Evolutionary conservation across 2,113 vertebrate genomes (phyloP).

Genomic region (Odocoileus virginianus): DNA sequence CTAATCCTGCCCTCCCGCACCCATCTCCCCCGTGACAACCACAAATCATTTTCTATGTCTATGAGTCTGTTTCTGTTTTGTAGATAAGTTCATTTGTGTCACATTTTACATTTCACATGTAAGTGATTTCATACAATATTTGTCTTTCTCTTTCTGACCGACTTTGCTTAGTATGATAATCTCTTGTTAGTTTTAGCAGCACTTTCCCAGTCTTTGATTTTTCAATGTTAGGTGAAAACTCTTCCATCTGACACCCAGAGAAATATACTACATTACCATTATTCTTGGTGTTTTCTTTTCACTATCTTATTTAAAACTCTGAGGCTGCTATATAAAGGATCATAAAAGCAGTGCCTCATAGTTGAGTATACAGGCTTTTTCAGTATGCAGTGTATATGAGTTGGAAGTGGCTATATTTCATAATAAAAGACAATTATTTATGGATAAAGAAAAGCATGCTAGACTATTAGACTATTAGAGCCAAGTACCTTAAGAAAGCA

Average conservation of each 20-base stretch:
- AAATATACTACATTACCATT: not conserved
- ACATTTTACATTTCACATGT: not conserved
- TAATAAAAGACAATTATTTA: not conserved
- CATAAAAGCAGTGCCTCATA: not conserved
- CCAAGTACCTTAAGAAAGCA: slow-evolving; percentile 15
- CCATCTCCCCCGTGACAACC: not conserved
- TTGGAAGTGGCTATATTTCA: not conserved
- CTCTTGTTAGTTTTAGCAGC: not conserved
- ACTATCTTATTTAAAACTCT: not conserved
- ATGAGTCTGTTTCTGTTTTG: not conserved
- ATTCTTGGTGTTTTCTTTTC: not conserved
- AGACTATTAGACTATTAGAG: not conserved
- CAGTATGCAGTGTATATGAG: not conserved
- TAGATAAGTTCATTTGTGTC: not conserved
- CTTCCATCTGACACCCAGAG: not conserved
- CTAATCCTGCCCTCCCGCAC: not conserved
- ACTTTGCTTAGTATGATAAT: not conserved
- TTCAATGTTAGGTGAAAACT: not conserved
- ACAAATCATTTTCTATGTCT: not conserved
- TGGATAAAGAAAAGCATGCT: not conserved
- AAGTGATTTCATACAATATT: not conserved
- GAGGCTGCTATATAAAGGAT: not conserved
- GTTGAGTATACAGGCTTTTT: not conserved
- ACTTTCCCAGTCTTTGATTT: not conserved
- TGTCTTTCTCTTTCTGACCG: not conserved